Evolutionary conservation across 1,140 invertebrate genomes (phyloP).

Genomic region (Leptinotarsa defecta): DNA sequence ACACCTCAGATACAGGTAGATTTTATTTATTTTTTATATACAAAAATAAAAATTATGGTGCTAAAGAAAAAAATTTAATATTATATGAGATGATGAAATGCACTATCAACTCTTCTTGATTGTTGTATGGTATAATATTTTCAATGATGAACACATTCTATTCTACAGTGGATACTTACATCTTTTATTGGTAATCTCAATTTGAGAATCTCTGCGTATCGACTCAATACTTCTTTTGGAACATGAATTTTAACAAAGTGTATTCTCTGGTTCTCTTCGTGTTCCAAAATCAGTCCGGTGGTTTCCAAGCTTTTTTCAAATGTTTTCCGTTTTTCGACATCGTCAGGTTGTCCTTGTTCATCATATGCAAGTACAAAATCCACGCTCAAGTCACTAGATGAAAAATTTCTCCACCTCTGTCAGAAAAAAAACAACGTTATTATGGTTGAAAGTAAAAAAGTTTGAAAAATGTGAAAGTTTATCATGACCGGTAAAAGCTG

Average conservation of each 20-base stretch:
- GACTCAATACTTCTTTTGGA: constrained; percentile 76
- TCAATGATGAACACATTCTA: background rate
- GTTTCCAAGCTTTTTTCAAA: constrained; percentile 66
- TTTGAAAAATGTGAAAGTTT: too few relatives aligned
- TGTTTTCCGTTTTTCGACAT: constrained; percentile 58
- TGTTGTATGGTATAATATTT: too few relatives aligned
- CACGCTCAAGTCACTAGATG: constrained; percentile 57
- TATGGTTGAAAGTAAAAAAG: too few relatives aligned
- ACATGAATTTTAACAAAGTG: constrained; percentile 78
- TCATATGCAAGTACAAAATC: constrained; percentile 73
- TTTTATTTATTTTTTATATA: too few relatives aligned
- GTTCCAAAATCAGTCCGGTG: constrained; percentile 67
- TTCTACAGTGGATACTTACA: constrained; percentile 53
- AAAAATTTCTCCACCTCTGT: constrained; percentile 52
- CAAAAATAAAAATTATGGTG: too few relatives aligned
- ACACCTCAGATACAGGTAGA: too few relatives aligned
- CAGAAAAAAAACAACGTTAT: background rate
- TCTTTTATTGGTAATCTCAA: constrained; percentile 86
- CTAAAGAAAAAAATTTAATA: too few relatives aligned
- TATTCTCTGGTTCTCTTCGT: constrained; percentile 64
- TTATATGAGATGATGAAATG: too few relatives aligned
- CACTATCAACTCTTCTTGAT: too few relatives aligned
- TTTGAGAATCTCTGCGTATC: constrained; percentile 86
- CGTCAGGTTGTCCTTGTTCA: constrained; percentile 54
- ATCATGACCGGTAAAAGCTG: too few relatives aligned